Percentiles rank a stretch among this genome's conserved stretches.
Conservation (phyloP, 1,140 invertebrate genomes). For the Chrysoperla carnea region DNA sequence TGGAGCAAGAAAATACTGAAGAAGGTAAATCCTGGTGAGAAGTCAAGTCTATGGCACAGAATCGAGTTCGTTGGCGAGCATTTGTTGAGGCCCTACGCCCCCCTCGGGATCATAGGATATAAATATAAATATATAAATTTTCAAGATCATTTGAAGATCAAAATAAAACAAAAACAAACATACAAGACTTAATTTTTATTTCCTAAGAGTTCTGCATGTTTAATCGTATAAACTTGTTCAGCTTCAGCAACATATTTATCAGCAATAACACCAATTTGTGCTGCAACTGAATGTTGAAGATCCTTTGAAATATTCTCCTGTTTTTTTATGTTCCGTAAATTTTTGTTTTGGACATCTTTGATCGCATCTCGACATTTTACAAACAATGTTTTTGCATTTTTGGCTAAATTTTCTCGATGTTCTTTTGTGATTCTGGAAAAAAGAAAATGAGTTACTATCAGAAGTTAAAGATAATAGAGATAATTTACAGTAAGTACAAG, state of each 20-base stretch:
- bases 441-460: conserved; percentile 4
- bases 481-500: too few relatives aligned
- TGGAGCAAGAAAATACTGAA: too few relatives aligned
- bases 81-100: too few relatives aligned
- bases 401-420: conserved; percentile 69
- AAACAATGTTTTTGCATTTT: conserved; percentile 70
- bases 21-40: too few relatives aligned
- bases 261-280: conserved; percentile 45
- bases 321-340: conserved; percentile 48
- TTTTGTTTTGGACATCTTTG: conserved; percentile 60
- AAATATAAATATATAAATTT: too few relatives aligned
- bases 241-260: conserved; percentile 45
- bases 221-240: conserved; percentile 43
- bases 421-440: conserved; percentile 68
- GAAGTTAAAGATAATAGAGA: too few relatives aligned
- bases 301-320: conserved; percentile 47
- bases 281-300: conserved; percentile 37
- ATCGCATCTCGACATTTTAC: conserved; percentile 62
- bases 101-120: too few relatives aligned
- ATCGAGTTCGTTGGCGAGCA: too few relatives aligned
- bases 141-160: too few relatives aligned
- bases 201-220: conserved; percentile 55
- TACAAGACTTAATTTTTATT: conserved; percentile 9
- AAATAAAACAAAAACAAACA: too few relatives aligned
- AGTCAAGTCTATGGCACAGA: too few relatives aligned